Percentiles rank a stretch among this genome's conserved stretches.
phyloP scores from a whole-genome alignment of 2,113 vertebrate genomes.

The Uropsilus gracilis region DNA sequence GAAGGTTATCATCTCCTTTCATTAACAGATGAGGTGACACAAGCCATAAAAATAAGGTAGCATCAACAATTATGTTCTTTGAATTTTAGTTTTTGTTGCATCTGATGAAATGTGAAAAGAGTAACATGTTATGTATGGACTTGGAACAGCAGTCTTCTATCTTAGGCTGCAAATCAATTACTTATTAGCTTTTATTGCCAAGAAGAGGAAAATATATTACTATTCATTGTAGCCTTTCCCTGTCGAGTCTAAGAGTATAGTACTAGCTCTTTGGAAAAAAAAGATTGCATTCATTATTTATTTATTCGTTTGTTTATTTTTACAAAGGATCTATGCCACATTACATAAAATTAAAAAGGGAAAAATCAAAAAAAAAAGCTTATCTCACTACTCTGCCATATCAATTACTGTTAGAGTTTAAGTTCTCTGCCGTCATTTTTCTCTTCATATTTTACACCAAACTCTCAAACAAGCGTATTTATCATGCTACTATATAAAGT shows the following conservation, averaged over 20 bases:
- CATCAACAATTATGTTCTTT: slow-evolving; percentile 28
- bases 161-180: slow-evolving; percentile 55
- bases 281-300: slow-evolving; percentile 46
- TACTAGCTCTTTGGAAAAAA: slow-evolving; percentile 43
- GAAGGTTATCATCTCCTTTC: slow-evolving; percentile 36
- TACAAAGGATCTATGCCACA: slow-evolving; percentile 34
- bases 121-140: neutral
- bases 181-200: slow-evolving; percentile 63
- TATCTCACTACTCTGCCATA: neutral
- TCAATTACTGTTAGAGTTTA: neutral
- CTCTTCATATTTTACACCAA: neutral
- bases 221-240: slow-evolving; percentile 62
- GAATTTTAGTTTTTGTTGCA: slow-evolving; percentile 42
- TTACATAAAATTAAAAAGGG: slow-evolving; percentile 50
- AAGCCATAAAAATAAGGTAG: neutral
- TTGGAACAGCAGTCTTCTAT: slow-evolving; percentile 16
- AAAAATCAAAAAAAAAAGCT: neutral
- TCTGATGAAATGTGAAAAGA: neutral
- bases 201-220: slow-evolving; percentile 53
- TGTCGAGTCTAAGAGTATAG: slow-evolving; percentile 29
- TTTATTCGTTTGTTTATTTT: too few relatives aligned
- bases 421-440: neutral
- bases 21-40: slow-evolving; percentile 32
- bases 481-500: neutral
- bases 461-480: neutral